These are phyloP conservation scores for Salvelinus fontinalis DNA, from an alignment of 2,113 vertebrate genomes.

Conservation along the genomic window DNA sequence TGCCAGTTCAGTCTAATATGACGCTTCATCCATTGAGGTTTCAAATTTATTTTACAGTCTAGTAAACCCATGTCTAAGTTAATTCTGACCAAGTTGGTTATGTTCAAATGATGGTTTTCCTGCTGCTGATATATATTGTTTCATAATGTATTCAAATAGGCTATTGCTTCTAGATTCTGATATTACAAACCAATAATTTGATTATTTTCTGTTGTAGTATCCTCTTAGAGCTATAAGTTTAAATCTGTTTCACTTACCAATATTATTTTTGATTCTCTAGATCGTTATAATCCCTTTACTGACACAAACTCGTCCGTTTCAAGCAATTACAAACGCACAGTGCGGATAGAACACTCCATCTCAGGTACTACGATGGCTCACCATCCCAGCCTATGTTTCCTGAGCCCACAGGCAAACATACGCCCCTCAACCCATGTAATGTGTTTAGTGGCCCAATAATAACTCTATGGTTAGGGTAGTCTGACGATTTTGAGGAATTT, in stretches of 20 bases:
- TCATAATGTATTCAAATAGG: neutral
- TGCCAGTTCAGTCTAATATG: too few species aligned
- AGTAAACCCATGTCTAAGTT: too few species aligned
- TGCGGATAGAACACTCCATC: constrained; percentile 82
- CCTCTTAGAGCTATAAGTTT: constrained; percentile 53
- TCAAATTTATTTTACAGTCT: too few species aligned
- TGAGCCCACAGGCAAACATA: constrained; percentile 67
- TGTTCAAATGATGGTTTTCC: too few species aligned
- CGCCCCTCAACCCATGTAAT: constrained; percentile 44
- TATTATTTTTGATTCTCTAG: constrained; percentile 84
- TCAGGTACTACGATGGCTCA: constrained; percentile 81
- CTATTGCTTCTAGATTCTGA: neutral
- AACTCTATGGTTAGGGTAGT: constrained; percentile 19
- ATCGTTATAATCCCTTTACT: constrained; percentile 89
- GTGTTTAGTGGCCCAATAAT: constrained; percentile 14
- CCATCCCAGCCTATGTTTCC: constrained; percentile 78
- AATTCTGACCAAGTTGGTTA: too few species aligned
- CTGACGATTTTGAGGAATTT: constrained; percentile 15
- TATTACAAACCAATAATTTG: neutral
- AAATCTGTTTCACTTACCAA: constrained; percentile 69
- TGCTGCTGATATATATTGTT: too few species aligned
- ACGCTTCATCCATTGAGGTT: too few species aligned
- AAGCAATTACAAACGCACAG: constrained; percentile 83
- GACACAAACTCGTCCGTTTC: constrained; percentile 82
- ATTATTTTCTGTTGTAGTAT: constrained; percentile 10